These are phyloP conservation scores for Pangasianodon hypophthalmus DNA, from an alignment of 2,113 vertebrate species.

Conservation along the genomic window DNA sequence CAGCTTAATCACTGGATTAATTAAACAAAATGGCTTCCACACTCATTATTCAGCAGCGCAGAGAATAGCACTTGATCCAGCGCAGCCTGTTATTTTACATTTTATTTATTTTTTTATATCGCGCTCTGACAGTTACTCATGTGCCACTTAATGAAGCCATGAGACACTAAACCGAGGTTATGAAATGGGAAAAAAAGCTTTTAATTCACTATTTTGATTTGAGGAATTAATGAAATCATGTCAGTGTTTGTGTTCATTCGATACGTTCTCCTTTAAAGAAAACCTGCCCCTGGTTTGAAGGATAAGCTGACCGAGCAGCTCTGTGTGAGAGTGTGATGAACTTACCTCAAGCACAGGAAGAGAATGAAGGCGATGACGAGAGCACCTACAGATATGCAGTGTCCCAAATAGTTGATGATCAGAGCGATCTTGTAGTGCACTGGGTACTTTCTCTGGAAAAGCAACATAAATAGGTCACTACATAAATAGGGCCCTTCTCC, in stretches of 20 bases:
- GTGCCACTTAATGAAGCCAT: no score
- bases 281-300: background rate
- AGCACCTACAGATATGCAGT: constrained; percentile 91
- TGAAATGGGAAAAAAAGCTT: no score
- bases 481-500: background rate
- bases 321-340: constrained; percentile 37
- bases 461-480: constrained; percentile 59
- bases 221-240: background rate
- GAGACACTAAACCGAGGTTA: no score
- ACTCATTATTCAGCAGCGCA: no score
- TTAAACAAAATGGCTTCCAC: no score
- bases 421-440: constrained; percentile 93
- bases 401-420: constrained; percentile 96
- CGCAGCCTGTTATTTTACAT: no score
- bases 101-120: no score
- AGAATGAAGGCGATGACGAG: constrained; percentile 93
- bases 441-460: constrained; percentile 86
- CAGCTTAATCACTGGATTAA: no score
- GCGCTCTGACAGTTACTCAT: no score
- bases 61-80: no score
- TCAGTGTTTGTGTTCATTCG: background rate
- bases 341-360: constrained; percentile 95
- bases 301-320: background rate
- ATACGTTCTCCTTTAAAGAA: no score
- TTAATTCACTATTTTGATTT: background rate